phyloP scores from a whole-genome alignment of 2,797 vertebrate species.

The Falco columbarius region DNA sequence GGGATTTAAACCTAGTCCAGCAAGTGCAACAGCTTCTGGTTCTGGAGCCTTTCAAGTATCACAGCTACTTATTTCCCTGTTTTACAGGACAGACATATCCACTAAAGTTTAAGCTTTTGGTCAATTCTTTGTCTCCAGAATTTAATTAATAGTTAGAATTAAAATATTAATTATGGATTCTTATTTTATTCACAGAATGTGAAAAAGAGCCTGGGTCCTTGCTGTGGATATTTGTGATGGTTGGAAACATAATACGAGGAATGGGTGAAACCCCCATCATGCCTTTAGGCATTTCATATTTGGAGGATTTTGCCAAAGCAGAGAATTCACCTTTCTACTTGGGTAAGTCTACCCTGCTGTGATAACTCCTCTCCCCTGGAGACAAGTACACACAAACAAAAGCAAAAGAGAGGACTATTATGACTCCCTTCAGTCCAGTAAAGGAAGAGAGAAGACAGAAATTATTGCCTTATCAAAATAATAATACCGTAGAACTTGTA shows the following conservation, averaged over 20 bases:
- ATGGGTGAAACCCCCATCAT: constrained; percentile 92
- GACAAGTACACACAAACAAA: not conserved
- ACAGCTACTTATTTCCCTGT: not conserved
- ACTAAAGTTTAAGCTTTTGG: not conserved
- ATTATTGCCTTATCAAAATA: not conserved
- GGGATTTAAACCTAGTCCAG: not conserved
- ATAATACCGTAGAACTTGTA: not conserved
- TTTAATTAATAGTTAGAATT: not conserved
- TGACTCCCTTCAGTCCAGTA: not conserved
- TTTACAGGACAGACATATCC: not conserved
- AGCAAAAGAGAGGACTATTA: not conserved
- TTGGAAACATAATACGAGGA: constrained; percentile 90
- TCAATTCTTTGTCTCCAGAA: not conserved
- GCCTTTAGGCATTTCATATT: constrained; percentile 93
- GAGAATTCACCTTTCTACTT: constrained; percentile 94
- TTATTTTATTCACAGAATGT: constrained; percentile 77
- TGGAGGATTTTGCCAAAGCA: constrained; percentile 90
- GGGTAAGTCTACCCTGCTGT: constrained; percentile 71
- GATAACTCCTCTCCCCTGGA: not conserved
- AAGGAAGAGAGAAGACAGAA: not conserved
- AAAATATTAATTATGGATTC: not conserved
- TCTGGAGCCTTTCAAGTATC: not conserved
- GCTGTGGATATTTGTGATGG: constrained; percentile 92
- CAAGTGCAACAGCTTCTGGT: not conserved
- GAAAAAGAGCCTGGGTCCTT: constrained; percentile 81